Base-by-base conservation (phyloP, 92 coral and sea anemone genomes). In the Zoanthus sociatus region DNA sequence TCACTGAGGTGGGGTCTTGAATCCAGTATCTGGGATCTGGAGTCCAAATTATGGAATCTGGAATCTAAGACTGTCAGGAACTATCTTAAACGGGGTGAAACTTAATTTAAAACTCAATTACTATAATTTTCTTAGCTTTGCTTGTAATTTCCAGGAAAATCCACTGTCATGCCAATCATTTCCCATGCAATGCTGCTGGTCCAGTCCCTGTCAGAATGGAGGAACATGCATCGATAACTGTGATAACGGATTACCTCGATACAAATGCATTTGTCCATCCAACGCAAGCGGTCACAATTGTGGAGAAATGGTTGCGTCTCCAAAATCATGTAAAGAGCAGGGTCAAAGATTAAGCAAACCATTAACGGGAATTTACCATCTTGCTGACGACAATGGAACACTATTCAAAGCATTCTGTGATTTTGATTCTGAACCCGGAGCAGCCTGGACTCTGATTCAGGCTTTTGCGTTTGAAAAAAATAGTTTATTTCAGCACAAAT, bases 381-480 rank as follows among this genome's bases (percentile, higher is more conserved):
- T 89, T 42, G 69, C 20, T 0, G 82, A 84, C 15, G 76, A 42
- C 17, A 31, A 82, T 55, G 87, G 87, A 13, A 48, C n/a, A 50
- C 37, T 30, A 0, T 64, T 68, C 53, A 26, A 84, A 42, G 89
- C 87, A 21, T 85, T 75, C 77, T 89, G 92, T 58, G 92, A 89
- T 64, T 84, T 77, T 21, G 53, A 15, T 18, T 85, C 89, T 0
- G 89, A 84, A 55, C 76, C 86, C 66, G 86, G 86, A 7, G 71
- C 64, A 12, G 92, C 89, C 33, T 89, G 89, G 89, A 89, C 89
- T 6, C 89, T 89, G 10, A 53, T 89, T 18, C 92, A 89, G 42
- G 77, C 88, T 73, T 78, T 77, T 67, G 76, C 89, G 15, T 77
- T 89, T 12, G 56, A 89, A 18, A 79, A 45, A n/a, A 89, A 71